Base-by-base conservation (phyloP, 1,140 invertebrate genomes). In the Thaumatotibia leucotreta region DNA sequence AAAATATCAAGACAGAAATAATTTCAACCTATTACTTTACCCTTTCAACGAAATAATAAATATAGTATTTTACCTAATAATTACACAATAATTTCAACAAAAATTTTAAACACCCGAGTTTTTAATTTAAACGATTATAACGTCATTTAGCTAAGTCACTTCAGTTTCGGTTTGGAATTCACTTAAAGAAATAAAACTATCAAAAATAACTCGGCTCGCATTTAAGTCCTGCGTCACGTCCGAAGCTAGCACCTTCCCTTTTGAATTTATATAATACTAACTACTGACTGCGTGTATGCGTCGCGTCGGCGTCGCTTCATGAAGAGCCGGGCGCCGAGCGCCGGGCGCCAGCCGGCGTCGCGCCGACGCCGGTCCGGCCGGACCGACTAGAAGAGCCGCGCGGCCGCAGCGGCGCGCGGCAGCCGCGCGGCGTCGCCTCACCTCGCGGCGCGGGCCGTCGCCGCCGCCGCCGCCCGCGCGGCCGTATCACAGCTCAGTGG, bases 11-110 rank as follows among this genome's bases (percentile, higher is more conserved):
- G 88, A 90, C 86, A 89, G 85, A 91, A 91, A 91, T 91, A 89
- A 91, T 91, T 88, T 89, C 76, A 85, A 87, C 85, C 82, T 81
- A 82, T 89, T 83, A 82, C 80, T 78, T 77, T 75, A 81, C 72
- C 69, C 79, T 74, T 64, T 83, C 82, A 89, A 91, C 88, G 82
- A 79, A 80, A 81, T 82, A 89, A 89, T 91, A 91, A 91, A 91
- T 91, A 91, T 91, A 88, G 82, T 68, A 86, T 88, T 88, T 88
- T 68, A 85, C 80, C 83, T 87, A 88, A 88, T 84, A 88, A 85
- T 87, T 89, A 89, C 86, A 88, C 85, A 89, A 89, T 91, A 89
- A 91, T 91, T 91, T 89, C 83, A 91, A 91, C 88, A 91, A 89
- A 90, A 90, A 82, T 84, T 87, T 88, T 83, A 88, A 88, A 89